phyloP scores from a whole-genome alignment of 2,888 invertebrate genomes.

The Sepioteuthis lessoniana region DNA sequence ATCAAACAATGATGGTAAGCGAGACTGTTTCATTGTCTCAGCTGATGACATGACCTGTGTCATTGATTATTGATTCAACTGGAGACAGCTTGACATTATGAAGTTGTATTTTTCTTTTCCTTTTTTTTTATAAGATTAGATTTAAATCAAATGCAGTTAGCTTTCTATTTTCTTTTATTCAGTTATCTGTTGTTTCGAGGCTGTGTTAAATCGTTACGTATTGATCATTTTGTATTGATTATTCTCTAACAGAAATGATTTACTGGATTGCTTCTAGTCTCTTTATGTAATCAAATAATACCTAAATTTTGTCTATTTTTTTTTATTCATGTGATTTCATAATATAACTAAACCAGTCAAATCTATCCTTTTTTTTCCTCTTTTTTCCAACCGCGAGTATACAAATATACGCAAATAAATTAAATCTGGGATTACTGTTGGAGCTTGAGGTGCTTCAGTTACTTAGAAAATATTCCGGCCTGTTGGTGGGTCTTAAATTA shows the following conservation, averaged over 20 bases:
- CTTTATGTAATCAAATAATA: not conserved
- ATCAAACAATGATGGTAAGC: not conserved
- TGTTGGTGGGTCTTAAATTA: too few species aligned
- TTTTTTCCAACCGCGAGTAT: not conserved
- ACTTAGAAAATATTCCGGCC: too few species aligned
- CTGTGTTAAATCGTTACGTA: not conserved
- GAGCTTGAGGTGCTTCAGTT: too few species aligned
- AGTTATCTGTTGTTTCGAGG: not conserved
- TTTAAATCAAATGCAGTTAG: not conserved
- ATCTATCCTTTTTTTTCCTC: too few species aligned
- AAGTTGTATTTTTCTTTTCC: not conserved
- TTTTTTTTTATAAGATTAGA: not conserved
- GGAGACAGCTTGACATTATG: not conserved
- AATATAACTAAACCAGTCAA: too few species aligned
- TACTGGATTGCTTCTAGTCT: not conserved
- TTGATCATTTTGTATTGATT: not conserved
- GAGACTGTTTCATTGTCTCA: not conserved
- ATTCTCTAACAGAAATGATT: not conserved
- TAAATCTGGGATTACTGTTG: too few species aligned
- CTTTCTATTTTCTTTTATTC: not conserved
- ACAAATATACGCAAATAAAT: not conserved
- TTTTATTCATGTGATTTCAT: too few species aligned
- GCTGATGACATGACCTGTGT: slow-evolving; percentile 4
- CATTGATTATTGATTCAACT: not conserved
- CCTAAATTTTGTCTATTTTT: not conserved